phyloP scores from a whole-genome alignment of 1,140 invertebrate species.

The Caenorhabditis latens region DNA sequence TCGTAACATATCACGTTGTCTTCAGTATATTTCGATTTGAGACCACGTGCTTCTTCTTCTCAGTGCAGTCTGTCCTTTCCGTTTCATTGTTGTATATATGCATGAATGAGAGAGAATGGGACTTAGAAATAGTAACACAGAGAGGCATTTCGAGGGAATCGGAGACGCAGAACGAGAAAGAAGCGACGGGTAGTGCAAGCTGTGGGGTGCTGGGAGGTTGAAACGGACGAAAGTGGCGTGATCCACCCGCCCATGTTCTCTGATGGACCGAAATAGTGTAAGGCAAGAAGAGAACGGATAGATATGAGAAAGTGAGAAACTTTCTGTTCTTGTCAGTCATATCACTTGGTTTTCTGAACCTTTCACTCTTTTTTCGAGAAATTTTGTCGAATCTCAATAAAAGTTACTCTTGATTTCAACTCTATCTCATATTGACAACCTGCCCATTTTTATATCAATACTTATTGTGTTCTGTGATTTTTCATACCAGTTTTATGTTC shows the following conservation, averaged over 20 bases:
- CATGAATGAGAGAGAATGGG: conserved; percentile 45
- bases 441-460: too few relatives aligned
- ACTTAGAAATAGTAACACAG: conserved; percentile 17
- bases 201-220: neutral
- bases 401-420: neutral
- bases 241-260: conserved; percentile 32
- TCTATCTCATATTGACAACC: too few relatives aligned
- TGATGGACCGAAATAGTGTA: conserved; percentile 36
- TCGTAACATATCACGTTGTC: conserved; percentile 48
- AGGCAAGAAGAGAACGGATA: neutral
- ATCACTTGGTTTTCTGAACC: neutral
- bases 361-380: neutral
- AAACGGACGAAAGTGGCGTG: conserved; percentile 45
- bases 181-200: conserved; percentile 15
- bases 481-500: too few relatives aligned
- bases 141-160: neutral
- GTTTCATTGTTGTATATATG: conserved; percentile 25
- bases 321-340: conserved; percentile 33
- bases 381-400: neutral
- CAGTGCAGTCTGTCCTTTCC: conserved; percentile 45
- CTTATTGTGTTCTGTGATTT: too few relatives aligned
- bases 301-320: conserved; percentile 7
- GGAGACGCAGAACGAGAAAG: conserved; percentile 12
- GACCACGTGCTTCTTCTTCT: conserved; percentile 24
- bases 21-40: neutral